Evolutionary conservation across 2,888 invertebrate genomes (phyloP), one percentile per base, ranked within the genome.

Genomic region (Pollenia griseotomentosa): DNA sequence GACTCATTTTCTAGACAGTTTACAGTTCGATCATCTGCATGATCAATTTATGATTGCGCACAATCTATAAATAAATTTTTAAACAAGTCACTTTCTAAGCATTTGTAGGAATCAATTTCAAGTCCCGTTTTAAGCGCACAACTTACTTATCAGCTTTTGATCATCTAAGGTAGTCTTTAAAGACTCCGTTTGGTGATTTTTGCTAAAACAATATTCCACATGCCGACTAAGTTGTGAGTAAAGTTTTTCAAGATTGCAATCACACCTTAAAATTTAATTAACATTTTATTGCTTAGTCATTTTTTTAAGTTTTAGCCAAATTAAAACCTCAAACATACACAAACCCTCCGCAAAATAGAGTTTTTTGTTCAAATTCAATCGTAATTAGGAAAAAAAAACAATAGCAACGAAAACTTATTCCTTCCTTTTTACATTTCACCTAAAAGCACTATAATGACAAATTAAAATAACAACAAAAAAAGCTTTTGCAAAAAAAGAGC

Each of bases 231-330:
- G 33, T 33, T 33, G 33, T 33, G 4, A 33, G 33, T 33, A 33
- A 33, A 33, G 33, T 33, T 5, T 33, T 57, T 57, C 19, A 71
- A 71, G 19, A 44, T 61, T 70, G 46, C 61, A 61, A 61, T 40
- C 59, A 70, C 61, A 53, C 61, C 44, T 80, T 44, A 61, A 71
- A 79, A 59, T 3, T 51, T 12, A 79, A 79, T 55, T 59, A 68
- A 59, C n/a, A 19, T 51, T 51, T 68, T 70, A 79, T 3, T 51
- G 70, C 42, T 42, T 3, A 59, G 59, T 70, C 59, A 70, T 70
- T 78, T 79, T 48, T 40, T 57, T 48, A 73, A 42, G 23, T 65
- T n/a, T 73, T 23, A 33, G 48, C 48, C 23, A 16, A 33, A 75
- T 40, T 14, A 48, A 63, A 46, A 42, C 42, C 3, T 48, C 46